Conservation (phyloP, 2,113 vertebrate species). For the Notothenia rossii region DNA sequence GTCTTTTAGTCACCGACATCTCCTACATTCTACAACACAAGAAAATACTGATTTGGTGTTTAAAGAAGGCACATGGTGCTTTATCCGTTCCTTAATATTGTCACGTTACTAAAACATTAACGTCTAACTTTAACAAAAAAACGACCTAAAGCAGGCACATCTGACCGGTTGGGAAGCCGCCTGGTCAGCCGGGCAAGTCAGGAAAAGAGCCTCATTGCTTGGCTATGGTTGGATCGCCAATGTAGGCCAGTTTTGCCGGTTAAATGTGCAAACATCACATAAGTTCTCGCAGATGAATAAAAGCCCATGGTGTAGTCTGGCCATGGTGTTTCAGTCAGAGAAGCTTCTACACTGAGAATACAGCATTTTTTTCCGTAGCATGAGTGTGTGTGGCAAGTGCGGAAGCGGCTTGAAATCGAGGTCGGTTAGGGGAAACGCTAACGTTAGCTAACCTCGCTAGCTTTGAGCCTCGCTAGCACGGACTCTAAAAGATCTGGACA, state of each 20-base stretch:
- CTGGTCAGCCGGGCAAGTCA: conserved; percentile 38
- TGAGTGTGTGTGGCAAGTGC: conserved; percentile 48
- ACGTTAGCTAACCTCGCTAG: conserved; percentile 53
- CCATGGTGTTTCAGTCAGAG: accelerated
- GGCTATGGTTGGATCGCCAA: conserved; percentile 22
- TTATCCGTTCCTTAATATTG: neutral
- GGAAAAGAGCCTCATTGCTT: conserved; percentile 69
- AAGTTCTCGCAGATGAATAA: conserved; percentile 27
- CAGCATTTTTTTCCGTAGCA: neutral
- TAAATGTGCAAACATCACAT: neutral
- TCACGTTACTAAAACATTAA: accelerated
- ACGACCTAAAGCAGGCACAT: neutral
- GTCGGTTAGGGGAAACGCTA: conserved; percentile 54
- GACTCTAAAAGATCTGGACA: conserved; percentile 46
- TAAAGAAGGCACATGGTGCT: neutral
- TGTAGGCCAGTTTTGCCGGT: conserved; percentile 14
- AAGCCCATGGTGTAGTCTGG: accelerated
- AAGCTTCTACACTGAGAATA: neutral
- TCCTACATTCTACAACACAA: neutral
- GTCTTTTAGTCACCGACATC: neutral
- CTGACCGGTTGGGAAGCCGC: conserved; percentile 5
- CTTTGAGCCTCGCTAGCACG: conserved; percentile 50
- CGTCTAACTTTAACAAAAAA: neutral
- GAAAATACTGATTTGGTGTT: neutral
- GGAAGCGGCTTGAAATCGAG: conserved; percentile 64